Conservation (phyloP, 2,888 invertebrate genomes). For the Tachystola acroxantha region DNA sequence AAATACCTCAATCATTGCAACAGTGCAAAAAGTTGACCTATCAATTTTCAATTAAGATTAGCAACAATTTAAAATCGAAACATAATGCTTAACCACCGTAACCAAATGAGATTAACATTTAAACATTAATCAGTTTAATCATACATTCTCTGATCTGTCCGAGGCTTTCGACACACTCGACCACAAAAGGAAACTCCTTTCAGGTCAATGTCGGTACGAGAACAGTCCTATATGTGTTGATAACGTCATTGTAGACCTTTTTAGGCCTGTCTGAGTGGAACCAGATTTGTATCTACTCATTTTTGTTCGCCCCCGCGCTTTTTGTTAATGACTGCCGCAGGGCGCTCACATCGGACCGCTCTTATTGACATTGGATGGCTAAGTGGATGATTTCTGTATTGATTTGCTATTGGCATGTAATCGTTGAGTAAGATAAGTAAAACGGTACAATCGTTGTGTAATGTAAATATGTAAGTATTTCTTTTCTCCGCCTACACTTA, state of each 20-base stretch:
- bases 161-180: constrained; percentile 50
- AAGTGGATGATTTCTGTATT: not conserved
- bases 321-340: constrained; percentile 48
- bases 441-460: not conserved
- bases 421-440: not conserved
- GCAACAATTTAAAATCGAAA: not conserved
- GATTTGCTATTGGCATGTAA: not conserved
- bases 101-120: constrained; percentile 1
- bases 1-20: not conserved
- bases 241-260: constrained; percentile 56
- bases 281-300: constrained; percentile 39
- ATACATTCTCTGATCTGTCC: constrained; percentile 23
- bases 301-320: constrained; percentile 49
- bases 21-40: not conserved
- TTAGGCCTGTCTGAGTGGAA: constrained; percentile 49
- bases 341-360: constrained; percentile 45
- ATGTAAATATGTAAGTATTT: too few species aligned
- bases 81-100: not conserved
- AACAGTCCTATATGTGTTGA: constrained; percentile 21
- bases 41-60: not conserved
- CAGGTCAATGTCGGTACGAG: constrained; percentile 60
- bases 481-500: too few species aligned
- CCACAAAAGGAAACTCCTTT: constrained; percentile 46
- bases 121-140: constrained; percentile 9
- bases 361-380: constrained; percentile 22